A percentile compares a stretch with the other conserved stretches of the same genome.
phyloP scores from a whole-genome alignment of 2,797 vertebrate genomes.

The Mus caroli region DNA sequence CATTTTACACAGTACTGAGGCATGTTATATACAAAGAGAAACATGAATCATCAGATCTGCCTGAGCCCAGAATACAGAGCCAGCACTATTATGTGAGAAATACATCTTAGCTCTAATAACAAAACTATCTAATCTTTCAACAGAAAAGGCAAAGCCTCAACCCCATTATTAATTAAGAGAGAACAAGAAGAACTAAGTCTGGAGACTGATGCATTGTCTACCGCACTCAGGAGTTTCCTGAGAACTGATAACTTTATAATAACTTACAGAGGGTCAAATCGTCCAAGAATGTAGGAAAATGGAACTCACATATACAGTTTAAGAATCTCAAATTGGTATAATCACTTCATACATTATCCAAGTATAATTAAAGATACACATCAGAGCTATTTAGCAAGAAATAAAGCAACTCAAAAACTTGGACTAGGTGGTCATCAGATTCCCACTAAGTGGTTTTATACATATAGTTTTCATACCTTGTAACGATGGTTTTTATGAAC shows the following conservation, averaged over 20 bases:
- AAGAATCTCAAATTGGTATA: conserved; percentile 29
- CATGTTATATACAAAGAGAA: neutral
- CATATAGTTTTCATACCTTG: conserved; percentile 91
- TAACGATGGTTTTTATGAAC: conserved; percentile 98
- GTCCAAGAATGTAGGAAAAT: conserved; percentile 3
- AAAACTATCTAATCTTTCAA: conserved; percentile 31
- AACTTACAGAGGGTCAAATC: neutral
- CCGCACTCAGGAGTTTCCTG: neutral
- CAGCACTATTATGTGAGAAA: conserved; percentile 35
- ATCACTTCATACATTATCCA: conserved; percentile 27
- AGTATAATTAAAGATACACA: neutral
- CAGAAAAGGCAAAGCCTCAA: conserved; percentile 7
- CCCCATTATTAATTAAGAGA: conserved; percentile 5
- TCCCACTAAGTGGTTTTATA: conserved; percentile 47
- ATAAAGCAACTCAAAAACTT: conserved; percentile 51
- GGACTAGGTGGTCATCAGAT: conserved; percentile 6
- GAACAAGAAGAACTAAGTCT: neutral
- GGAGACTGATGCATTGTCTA: neutral
- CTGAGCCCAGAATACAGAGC: conserved; percentile 26
- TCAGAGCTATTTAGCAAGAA: conserved; percentile 46
- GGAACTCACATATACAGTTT: neutral
- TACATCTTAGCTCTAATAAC: conserved; percentile 51
- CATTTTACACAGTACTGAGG: conserved; percentile 40
- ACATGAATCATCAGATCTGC: conserved; percentile 1
- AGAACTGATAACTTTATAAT: conserved; percentile 31